Percentiles rank a stretch among this genome's conserved stretches.
Conservation (phyloP, 2,797 vertebrate species). For the Pitangus sulphuratus region DNA sequence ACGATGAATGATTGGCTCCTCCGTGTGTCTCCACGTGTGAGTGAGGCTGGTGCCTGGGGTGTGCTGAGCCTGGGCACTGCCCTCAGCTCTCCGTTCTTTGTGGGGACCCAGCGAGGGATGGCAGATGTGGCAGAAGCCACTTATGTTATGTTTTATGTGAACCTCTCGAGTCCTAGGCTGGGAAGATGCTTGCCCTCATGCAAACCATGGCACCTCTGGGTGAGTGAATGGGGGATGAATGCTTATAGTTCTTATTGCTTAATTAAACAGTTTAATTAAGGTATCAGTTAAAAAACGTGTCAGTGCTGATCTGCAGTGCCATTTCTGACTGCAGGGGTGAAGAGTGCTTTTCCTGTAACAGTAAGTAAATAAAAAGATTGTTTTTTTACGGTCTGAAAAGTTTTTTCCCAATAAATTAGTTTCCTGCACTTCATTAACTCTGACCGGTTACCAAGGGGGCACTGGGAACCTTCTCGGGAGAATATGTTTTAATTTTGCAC, state of each 20-base stretch:
- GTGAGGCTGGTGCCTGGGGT: background rate
- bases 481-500: background rate
- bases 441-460: background rate
- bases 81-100: background rate
- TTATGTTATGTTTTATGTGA: accelerated
- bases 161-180: background rate
- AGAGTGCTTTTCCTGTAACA: background rate
- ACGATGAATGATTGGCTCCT: background rate
- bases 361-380: background rate
- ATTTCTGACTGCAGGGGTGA: background rate
- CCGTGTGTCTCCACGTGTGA: accelerated
- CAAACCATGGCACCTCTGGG: background rate
- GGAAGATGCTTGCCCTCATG: background rate
- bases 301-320: background rate
- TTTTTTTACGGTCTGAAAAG: background rate
- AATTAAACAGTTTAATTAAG: background rate
- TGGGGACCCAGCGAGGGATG: background rate
- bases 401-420: slow-evolving; percentile 21
- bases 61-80: background rate
- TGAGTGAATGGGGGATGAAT: background rate
- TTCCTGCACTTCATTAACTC: slow-evolving; percentile 20
- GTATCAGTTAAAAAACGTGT: background rate
- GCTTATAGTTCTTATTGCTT: background rate
- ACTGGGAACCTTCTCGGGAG: background rate
- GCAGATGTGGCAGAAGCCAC: background rate